Conservation (phyloP, 2,113 vertebrate genomes). For the Tachysurus fulvidraco region DNA sequence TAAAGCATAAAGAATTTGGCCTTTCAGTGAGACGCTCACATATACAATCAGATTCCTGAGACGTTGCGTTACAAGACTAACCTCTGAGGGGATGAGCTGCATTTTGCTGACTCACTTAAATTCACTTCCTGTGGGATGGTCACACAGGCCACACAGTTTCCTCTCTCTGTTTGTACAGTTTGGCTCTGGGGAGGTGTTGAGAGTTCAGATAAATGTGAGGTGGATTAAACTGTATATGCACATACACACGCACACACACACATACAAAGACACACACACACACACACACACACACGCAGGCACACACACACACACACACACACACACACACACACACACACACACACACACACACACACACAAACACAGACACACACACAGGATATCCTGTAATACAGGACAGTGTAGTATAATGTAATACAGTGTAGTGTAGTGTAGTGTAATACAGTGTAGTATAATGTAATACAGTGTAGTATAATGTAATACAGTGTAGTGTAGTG, state of each 20-base stretch:
- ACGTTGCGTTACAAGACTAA: background rate
- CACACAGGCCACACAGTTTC: background rate
- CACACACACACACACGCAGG: too few species aligned
- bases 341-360: too few species aligned
- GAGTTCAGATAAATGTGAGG: background rate
- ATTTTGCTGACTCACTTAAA: conserved; percentile 12
- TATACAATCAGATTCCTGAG: background rate
- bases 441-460: too few species aligned
- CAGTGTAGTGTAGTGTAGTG: too few species aligned
- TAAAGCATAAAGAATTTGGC: conserved; percentile 10
- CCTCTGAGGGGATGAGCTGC: conserved; percentile 7
- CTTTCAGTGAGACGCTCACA: conserved; percentile 23
- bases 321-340: too few species aligned
- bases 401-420: too few species aligned
- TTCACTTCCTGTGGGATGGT: conserved; percentile 17
- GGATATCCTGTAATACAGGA: too few species aligned
- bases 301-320: too few species aligned
- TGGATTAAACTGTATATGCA: background rate
- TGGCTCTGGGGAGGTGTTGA: background rate
- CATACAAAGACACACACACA: too few species aligned
- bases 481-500: too few species aligned
- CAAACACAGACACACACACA: too few species aligned
- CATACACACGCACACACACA: background rate
- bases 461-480: too few species aligned
- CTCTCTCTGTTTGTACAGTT: background rate